Base-by-base conservation (phyloP, 2,797 vertebrate species). In the Chelon auratus region DNA sequence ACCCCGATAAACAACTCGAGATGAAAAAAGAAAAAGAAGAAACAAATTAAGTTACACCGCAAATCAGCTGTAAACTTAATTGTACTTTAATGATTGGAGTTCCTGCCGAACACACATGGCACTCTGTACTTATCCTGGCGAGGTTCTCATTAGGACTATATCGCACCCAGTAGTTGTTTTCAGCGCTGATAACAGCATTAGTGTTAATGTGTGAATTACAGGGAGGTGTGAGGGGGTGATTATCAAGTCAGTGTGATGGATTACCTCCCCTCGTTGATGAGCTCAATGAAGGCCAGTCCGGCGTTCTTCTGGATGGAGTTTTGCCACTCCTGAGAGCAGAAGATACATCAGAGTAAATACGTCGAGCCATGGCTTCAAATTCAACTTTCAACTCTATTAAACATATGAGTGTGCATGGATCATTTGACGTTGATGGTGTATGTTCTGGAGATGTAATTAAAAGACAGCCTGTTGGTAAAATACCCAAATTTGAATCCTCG, bases 271-370 rank as follows among this genome's bases (percentile, higher is more conserved):
- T 99, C 98, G 87, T 99, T 99, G 95, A 99, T 99, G 87, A 99
- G 97, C 87, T 99, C 98, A 75, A 99, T 99, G 93, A 99, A 99
- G 62, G 98, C 98, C 87, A 99, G 95, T 80, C 98, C 98, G 59
- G 98, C 98, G 36, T 99, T 99, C 94, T 99, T 99, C 95, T 99
- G 98, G 90, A 99, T 99, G 42, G 98, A 99, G 93, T 99, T 99
- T 81, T 99, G 98, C 98, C 98, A 99, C 91, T 99, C 98, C 98
- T 99, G 75, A 22, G 33, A 12, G 30, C 1, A 55, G 51, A 81
- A 48, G 14, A 77, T 0, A 62, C 15, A 78, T 40, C 18, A 62
- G 53, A 24, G 40, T 54, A 5, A 43, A 17, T 3, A 26, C 14
- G 24, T 53, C 9, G 51, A 30, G 15, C 13, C 24, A 61, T 11